phyloP scores from a whole-genome alignment of 2,113 vertebrate genomes.

The Poecilia latipinna region DNA sequence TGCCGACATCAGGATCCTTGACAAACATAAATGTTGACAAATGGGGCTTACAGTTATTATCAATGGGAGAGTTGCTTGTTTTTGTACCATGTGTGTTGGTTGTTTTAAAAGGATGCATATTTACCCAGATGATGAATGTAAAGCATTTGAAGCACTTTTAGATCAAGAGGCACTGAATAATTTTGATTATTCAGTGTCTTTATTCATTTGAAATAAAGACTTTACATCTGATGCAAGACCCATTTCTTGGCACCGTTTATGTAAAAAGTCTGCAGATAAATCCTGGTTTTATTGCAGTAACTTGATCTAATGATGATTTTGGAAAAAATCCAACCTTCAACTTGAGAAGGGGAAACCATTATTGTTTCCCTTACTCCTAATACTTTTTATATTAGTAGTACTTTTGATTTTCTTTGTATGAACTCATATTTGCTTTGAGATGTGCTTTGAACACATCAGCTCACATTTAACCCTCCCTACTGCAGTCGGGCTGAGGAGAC shows the following conservation, averaged over 20 bases:
- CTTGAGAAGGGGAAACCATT: no score
- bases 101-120: not conserved
- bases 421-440: not conserved
- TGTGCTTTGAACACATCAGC: not conserved
- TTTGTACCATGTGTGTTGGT: no score
- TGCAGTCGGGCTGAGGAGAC: slow-evolving; percentile 11
- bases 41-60: no score
- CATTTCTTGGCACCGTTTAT: not conserved
- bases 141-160: not conserved
- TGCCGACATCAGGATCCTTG: not conserved
- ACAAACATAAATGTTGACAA: not conserved
- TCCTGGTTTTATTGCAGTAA: no score
- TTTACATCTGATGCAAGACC: not conserved
- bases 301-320: no score
- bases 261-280: no score
- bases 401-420: not conserved
- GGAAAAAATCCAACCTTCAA: no score
- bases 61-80: no score
- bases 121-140: not conserved
- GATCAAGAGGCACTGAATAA: not conserved
- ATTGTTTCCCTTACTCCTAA: no score
- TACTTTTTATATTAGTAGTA: no score
- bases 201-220: not conserved
- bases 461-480: slow-evolving; percentile 7
- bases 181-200: not conserved